Conservation (phyloP, 2,113 vertebrate genomes). For the Leptobrachium ailaonicum region DNA sequence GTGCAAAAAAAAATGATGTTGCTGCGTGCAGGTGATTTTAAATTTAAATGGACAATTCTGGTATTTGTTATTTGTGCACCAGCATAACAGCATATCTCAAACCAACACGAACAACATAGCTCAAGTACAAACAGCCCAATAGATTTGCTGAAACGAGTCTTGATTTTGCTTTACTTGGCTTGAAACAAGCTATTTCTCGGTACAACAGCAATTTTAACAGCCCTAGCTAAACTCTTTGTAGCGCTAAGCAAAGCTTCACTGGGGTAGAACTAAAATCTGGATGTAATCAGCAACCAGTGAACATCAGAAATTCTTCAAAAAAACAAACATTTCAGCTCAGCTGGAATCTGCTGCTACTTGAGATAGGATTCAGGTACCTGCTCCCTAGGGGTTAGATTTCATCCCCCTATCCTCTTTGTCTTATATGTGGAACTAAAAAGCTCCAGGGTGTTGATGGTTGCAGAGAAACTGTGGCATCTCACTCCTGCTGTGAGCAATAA, state of each 20-base stretch:
- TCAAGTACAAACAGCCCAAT: too few relatives aligned
- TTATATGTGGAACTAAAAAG: constrained; percentile 80
- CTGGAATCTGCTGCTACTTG: constrained; percentile 88
- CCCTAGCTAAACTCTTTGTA: constrained; percentile 79
- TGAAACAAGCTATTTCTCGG: constrained; percentile 62
- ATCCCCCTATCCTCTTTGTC: constrained; percentile 68
- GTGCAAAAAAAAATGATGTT: too few relatives aligned
- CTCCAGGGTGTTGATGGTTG: constrained; percentile 87
- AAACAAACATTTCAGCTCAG: constrained; percentile 87
- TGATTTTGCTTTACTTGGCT: constrained; percentile 58
- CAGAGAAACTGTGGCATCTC: constrained; percentile 80
- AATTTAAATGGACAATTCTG: too few relatives aligned
- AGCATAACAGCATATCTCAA: too few relatives aligned
- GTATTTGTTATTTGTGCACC: too few relatives aligned
- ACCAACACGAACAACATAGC: too few relatives aligned
- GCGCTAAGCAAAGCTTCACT: constrained; percentile 76
- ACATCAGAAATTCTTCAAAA: constrained; percentile 92
- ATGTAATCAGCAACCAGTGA: constrained; percentile 95
- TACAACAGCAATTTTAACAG: constrained; percentile 79
- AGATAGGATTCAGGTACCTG: constrained; percentile 95
- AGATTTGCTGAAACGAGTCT: constrained; percentile 48
- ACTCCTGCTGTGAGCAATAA: constrained; percentile 94
- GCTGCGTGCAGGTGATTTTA: too few relatives aligned
- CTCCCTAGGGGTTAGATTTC: constrained; percentile 85
- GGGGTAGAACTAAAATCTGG: constrained; percentile 97